Evolutionary conservation across 2,888 invertebrate species (phyloP), one percentile per base, ranked within the genome.

Genomic region (Drosophila dives): DNA sequence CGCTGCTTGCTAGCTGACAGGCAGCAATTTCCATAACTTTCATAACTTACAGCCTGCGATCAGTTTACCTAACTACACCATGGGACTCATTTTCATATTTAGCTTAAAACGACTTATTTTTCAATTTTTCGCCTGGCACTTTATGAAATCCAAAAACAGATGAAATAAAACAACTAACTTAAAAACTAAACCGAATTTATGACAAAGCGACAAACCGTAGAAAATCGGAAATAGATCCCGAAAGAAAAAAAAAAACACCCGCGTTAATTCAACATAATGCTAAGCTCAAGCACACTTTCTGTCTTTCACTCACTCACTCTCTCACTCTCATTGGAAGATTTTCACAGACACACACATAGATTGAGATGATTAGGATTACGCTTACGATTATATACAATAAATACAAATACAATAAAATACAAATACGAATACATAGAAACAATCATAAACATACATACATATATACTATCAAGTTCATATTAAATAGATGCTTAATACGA

Each of bases 281-380:
- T 54, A 40, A 59, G 54, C 58, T 48, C 49, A 56, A 45, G 15
- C 15, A 45, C 45, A 23, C 23, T 45, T 8, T 45, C 26, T 64
- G 26, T 72, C 50, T 51, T 5, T 40, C 29, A 38, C 48, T 59
- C 38, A 54, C 45, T 45, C 34, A 50, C 38, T 42, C 51, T 58
- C 29, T 72, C 53, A 50, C 6, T 29, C n/a, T 59, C 23, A 74
- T 69, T 73, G 54, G n/a, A 62, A 59, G 8, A 29, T 51, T 61
- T 62, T 51, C 33, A 51, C 54, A 54, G 7, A 33, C 23, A 15
- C 8, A 54, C 26, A 66, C 34, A 49, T 48, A 59, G 45, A 40
- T 69, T 70, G 77, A 60, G 51, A 77, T 66, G 55, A 53, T 49
- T 79, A 71, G 60, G 45, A 64, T 64, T 64, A 79, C 59, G 42